A percentile compares a stretch with the other conserved stretches of the same genome.
Evolutionary conservation across 2,888 invertebrate species (phyloP).

Genomic region (Rotaria magnacalcarata): DNA sequence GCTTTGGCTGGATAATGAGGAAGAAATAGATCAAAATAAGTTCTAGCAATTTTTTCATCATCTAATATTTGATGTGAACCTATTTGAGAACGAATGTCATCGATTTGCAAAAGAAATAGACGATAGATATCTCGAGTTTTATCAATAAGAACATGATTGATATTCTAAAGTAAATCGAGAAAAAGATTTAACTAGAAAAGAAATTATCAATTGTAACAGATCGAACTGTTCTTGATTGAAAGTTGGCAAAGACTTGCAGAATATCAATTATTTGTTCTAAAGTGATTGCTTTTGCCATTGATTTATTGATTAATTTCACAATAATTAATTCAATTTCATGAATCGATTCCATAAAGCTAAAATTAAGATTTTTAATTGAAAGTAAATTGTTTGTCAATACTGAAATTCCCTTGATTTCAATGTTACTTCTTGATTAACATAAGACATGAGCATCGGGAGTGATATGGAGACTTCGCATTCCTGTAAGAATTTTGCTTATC

Average conservation of each 20-base stretch:
- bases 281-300: not conserved
- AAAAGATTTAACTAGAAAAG: not conserved
- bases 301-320: conserved; percentile 22
- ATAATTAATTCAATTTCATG: not conserved
- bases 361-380: not conserved
- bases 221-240: not conserved
- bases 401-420: too few relatives aligned
- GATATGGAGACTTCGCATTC: too few relatives aligned
- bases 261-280: conserved; percentile 7
- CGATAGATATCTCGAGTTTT: conserved; percentile 8
- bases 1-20: not conserved
- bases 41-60: not conserved
- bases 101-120: not conserved
- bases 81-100: not conserved
- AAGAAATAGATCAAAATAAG: not conserved
- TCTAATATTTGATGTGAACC: not conserved
- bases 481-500: too few relatives aligned
- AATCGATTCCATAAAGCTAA: not conserved
- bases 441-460: too few relatives aligned
- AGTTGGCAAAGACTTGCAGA: not conserved
- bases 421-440: too few relatives aligned
- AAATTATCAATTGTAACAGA: not conserved
- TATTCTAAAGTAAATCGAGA: not conserved
- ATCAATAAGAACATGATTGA: not conserved
- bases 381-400: too few relatives aligned